Percentiles rank a stretch among this genome's conserved stretches.
phyloP scores from a whole-genome alignment of 2,113 vertebrate species.

The Dryoscopus gambensis region DNA sequence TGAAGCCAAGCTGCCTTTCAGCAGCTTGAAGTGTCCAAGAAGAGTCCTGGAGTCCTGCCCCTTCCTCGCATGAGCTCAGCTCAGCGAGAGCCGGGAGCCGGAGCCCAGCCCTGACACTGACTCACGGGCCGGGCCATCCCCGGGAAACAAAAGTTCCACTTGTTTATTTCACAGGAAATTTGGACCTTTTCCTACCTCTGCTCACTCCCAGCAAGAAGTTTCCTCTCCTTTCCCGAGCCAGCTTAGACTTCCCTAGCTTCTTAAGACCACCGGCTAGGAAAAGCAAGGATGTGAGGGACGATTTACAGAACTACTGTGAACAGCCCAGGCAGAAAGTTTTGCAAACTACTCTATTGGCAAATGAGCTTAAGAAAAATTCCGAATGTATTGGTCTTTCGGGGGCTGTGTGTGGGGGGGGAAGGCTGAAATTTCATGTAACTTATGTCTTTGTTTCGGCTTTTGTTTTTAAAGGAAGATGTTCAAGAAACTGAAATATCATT shows the following conservation, averaged over 20 bases:
- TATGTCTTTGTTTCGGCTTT: neutral
- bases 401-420: fast-evolving
- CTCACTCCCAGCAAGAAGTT: constrained; percentile 46
- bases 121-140: constrained; percentile 73
- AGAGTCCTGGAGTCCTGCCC: constrained; percentile 67
- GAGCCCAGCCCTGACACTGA: constrained; percentile 80
- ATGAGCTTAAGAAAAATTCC: neutral
- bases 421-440: neutral
- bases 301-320: neutral
- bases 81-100: constrained; percentile 29
- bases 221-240: constrained; percentile 37
- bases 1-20: constrained; percentile 72
- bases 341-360: neutral
- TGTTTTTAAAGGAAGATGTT: neutral
- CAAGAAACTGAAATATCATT: neutral
- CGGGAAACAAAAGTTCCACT: constrained; percentile 78
- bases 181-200: constrained; percentile 70
- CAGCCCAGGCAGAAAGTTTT: neutral
- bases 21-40: constrained; percentile 69
- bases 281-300: neutral
- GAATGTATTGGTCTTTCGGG: neutral
- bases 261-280: neutral
- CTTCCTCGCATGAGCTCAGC: constrained; percentile 76
- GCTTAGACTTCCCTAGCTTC: neutral
- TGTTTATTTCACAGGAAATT: constrained; percentile 80